Conservation (phyloP, 2,888 invertebrate species). For the Ophioninae sp. region DNA sequence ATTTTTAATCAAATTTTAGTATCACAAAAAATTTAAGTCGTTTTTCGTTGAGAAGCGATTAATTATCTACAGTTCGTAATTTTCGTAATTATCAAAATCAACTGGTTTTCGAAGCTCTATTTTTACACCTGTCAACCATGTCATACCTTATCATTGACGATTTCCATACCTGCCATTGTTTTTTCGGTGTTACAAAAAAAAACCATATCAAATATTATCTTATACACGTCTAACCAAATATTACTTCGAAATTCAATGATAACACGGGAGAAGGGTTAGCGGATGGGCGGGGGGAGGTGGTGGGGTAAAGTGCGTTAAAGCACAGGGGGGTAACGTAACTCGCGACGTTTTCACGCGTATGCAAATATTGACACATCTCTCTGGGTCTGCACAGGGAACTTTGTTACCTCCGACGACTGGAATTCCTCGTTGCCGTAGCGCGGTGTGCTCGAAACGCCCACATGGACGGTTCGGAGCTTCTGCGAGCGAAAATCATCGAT, state of each 20-base stretch:
- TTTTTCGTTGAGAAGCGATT: neutral
- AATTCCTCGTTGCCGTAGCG: constrained; percentile 7
- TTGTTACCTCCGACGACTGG: neutral
- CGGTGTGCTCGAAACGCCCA: neutral
- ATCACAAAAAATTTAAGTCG: no score
- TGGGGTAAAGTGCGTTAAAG: constrained; percentile 8
- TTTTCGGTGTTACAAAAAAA: neutral
- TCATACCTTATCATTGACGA: neutral
- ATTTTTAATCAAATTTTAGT: no score
- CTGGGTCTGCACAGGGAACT: constrained; percentile 2
- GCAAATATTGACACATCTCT: constrained; percentile 27
- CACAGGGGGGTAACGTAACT: neutral
- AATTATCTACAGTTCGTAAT: neutral
- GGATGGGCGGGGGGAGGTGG: neutral
- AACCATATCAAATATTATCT: neutral
- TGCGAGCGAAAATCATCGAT: neutral
- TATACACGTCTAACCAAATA: constrained; percentile 8
- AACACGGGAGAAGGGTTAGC: neutral
- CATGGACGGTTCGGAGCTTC: neutral
- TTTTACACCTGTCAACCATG: no score
- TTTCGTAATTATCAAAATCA: neutral
- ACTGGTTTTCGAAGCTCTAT: neutral
- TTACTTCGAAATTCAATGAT: constrained; percentile 15
- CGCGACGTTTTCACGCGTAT: neutral
- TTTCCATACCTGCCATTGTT: neutral